These are phyloP conservation scores for Bathynomus jamesi DNA, from an alignment of 1,140 invertebrate species.

Conservation along the genomic window DNA sequence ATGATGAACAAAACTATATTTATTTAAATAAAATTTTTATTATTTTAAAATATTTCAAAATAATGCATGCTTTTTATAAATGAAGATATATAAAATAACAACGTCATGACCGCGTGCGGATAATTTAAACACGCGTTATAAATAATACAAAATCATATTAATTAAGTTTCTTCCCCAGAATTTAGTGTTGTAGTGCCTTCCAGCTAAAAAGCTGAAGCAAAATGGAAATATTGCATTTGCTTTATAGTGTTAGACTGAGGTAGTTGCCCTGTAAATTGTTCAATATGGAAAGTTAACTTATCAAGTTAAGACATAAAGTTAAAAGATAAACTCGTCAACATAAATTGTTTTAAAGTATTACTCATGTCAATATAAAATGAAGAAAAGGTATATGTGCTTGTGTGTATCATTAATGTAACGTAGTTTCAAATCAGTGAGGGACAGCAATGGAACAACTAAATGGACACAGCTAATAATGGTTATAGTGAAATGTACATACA, in stretches of 20 bases:
- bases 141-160: background rate
- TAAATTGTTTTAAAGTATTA: too few relatives aligned
- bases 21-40: slow-evolving; percentile 34
- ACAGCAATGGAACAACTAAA: too few relatives aligned
- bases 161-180: background rate
- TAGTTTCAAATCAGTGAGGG: too few relatives aligned
- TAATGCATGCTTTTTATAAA: slow-evolving; percentile 25
- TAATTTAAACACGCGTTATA: background rate
- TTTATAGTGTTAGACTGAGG: background rate
- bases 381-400: too few relatives aligned
- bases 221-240: slow-evolving; percentile 4
- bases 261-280: slow-evolving; percentile 49
- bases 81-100: slow-evolving; percentile 7
- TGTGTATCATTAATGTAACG: too few relatives aligned
- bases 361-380: too few relatives aligned
- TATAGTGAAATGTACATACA: too few relatives aligned
- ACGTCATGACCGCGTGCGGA: slow-evolving; percentile 1
- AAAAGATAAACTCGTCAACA: too few relatives aligned
- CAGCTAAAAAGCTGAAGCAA: background rate
- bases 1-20: background rate
- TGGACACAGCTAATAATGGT: too few relatives aligned
- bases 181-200: background rate
- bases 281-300: slow-evolving; percentile 56
- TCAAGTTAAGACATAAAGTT: too few relatives aligned
- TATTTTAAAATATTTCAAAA: slow-evolving; percentile 22